These are phyloP conservation scores for Chionoecetes opilio DNA, from an alignment of 1,140 invertebrate species.

Conservation along the genomic window DNA sequence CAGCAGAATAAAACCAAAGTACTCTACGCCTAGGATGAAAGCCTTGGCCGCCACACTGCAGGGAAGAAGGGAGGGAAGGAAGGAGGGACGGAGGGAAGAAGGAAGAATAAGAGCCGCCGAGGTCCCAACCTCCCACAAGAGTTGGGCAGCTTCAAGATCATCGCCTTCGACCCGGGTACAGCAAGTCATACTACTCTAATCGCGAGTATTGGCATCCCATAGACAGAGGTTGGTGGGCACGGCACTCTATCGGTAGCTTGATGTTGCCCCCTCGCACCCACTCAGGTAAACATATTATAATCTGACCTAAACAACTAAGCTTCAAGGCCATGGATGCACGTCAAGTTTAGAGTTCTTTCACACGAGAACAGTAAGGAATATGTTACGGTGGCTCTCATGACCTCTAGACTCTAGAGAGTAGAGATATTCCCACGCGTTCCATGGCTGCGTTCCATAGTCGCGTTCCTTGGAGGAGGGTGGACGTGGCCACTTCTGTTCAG, in stretches of 20 bases:
- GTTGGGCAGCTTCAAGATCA: background rate
- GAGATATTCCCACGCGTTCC: background rate
- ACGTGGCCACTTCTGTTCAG: background rate
- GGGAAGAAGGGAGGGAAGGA: background rate
- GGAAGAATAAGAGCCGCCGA: background rate
- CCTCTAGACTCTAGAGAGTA: background rate
- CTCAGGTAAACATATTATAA: no score
- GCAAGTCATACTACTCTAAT: background rate
- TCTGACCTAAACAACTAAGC: no score
- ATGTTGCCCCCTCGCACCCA: no score
- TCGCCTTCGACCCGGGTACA: constrained; percentile 1
- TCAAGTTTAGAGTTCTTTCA: no score
- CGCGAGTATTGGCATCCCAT: background rate
- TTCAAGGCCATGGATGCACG: no score
- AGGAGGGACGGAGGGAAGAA: background rate
- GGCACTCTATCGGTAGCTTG: no score
- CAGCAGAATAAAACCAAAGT: no score
- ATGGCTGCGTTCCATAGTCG: background rate
- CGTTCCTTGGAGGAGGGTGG: background rate
- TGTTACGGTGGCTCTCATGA: background rate
- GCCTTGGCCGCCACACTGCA: background rate
- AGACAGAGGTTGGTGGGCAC: background rate
- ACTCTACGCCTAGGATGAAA: background rate
- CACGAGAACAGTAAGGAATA: no score
- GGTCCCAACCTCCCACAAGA: background rate